These are phyloP conservation scores for Campoplex nolae DNA, from an alignment of 2,888 invertebrate species.

Conservation along the genomic window DNA sequence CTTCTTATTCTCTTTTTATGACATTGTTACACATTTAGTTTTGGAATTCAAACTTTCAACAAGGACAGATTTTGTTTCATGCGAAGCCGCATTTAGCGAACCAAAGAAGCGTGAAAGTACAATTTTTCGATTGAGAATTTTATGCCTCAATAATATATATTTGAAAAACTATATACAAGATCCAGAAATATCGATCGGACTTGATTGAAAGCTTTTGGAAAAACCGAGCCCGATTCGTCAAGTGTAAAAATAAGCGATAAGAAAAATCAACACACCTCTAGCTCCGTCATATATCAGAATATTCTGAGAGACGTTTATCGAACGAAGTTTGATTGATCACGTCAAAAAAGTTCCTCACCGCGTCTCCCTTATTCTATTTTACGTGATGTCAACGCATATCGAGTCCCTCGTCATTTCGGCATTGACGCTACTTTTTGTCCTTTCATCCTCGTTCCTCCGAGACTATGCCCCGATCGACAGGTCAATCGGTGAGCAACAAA, in stretches of 20 bases:
- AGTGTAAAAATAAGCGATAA: not conserved
- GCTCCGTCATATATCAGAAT: not conserved
- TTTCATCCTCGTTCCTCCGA: not conserved
- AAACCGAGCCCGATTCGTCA: not conserved
- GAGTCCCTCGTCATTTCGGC: not conserved
- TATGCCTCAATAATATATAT: too few relatives aligned
- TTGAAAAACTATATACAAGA: not conserved
- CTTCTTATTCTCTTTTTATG: too few relatives aligned
- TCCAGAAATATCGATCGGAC: not conserved
- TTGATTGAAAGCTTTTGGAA: not conserved
- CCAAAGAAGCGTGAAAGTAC: too few relatives aligned
- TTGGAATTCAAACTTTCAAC: too few relatives aligned
- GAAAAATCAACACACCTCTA: not conserved
- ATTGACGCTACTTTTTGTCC: not conserved
- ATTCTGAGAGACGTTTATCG: not conserved
- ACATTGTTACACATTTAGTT: too few relatives aligned
- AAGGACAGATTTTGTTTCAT: too few relatives aligned
- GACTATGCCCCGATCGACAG: not conserved
- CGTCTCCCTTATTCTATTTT: not conserved
- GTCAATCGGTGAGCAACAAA: not conserved
- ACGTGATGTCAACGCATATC: not conserved
- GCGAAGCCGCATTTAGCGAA: too few relatives aligned
- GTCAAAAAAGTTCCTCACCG: not conserved
- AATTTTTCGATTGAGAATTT: not conserved
- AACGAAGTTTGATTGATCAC: constrained; percentile 8